Conservation (phyloP, 1,140 invertebrate species). For the Psilanteris sp. region DNA sequence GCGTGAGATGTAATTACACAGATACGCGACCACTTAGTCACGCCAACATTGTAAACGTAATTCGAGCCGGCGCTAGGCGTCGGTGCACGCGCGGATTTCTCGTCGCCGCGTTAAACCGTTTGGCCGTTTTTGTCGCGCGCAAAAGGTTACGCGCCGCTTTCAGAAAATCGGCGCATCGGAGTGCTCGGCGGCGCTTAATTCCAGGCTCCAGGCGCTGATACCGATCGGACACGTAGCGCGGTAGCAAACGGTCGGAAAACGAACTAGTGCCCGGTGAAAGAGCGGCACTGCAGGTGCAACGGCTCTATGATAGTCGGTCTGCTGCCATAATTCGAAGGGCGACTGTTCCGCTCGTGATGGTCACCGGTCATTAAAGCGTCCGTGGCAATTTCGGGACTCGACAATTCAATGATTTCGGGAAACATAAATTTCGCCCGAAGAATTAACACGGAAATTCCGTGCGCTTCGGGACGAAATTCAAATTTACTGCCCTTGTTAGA, state of each 20-base stretch:
- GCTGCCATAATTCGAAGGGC: constrained; percentile 18
- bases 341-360: constrained; percentile 26
- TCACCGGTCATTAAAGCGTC: constrained; percentile 28
- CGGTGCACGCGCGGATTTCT: constrained; percentile 20
- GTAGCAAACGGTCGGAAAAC: constrained; percentile 51
- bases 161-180: constrained; percentile 26
- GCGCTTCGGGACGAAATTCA: too few species aligned
- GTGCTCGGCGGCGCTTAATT: constrained; percentile 2
- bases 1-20: constrained; percentile 49
- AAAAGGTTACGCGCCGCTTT: constrained; percentile 23
- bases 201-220: constrained; percentile 22
- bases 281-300: constrained; percentile 47
- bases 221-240: constrained; percentile 41
- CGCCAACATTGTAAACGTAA: constrained; percentile 57
- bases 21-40: constrained; percentile 47
- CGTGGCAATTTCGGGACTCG: constrained; percentile 29
- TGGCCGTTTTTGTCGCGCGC: neutral
- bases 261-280: constrained; percentile 28
- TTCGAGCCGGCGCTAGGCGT: constrained; percentile 17
- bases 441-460: too few species aligned
- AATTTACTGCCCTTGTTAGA: too few species aligned
- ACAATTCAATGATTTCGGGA: constrained; percentile 17
- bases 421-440: constrained; percentile 36
- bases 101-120: constrained; percentile 10
- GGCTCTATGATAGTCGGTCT: constrained; percentile 33